Evolutionary conservation across 2,113 vertebrate species (phyloP).

Genomic region (Trogon melanurus): DNA sequence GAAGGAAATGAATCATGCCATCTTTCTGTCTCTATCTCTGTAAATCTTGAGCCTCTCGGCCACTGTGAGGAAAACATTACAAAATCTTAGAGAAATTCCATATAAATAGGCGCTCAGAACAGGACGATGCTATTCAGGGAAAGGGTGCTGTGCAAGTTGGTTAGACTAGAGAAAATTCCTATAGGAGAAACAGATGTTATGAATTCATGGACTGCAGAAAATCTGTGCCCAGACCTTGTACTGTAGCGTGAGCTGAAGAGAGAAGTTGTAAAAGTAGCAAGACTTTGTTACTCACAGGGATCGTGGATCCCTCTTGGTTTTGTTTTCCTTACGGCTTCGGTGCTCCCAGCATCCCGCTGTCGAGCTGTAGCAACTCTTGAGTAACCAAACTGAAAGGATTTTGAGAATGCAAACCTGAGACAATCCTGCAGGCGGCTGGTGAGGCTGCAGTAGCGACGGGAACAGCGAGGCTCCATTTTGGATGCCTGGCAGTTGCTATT

Average conservation of each 20-base stretch:
- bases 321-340: not conserved
- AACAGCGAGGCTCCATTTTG: slow-evolving; percentile 45
- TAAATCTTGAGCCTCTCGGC: not conserved
- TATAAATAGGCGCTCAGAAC: not conserved
- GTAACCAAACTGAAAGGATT: not conserved
- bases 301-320: not conserved
- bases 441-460: not conserved
- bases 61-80: not conserved
- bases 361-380: not conserved
- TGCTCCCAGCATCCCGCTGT: not conserved
- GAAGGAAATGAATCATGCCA: not conserved
- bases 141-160: not conserved
- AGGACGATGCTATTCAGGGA: not conserved
- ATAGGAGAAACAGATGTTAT: not conserved
- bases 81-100: not conserved
- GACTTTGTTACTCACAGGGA: not conserved
- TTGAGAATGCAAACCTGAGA: not conserved
- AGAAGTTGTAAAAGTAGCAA: not conserved
- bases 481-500: slow-evolving; percentile 49
- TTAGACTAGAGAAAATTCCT: not conserved
- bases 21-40: not conserved
- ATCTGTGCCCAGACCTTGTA: not conserved
- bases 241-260: rapidly evolving
- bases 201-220: not conserved
- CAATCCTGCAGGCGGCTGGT: not conserved